A percentile compares a stretch with the other conserved stretches of the same genome.
Evolutionary conservation across 2,113 vertebrate genomes (phyloP).

Genomic region (Neolamprologus sp.): DNA sequence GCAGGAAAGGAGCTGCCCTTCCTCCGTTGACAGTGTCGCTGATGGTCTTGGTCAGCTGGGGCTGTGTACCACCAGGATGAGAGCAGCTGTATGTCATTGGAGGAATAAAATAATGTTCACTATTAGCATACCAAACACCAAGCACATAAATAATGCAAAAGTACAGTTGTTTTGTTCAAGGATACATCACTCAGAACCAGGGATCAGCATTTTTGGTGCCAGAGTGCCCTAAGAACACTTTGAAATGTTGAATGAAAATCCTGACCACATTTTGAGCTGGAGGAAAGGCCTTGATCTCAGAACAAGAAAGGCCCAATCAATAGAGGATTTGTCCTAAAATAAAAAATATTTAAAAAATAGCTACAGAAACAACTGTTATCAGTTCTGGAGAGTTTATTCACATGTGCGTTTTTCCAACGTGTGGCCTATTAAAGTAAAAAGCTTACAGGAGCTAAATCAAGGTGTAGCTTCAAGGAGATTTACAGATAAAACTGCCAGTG

Average conservation of each 20-base stretch:
- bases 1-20: background rate
- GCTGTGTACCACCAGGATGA: background rate
- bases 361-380: background rate
- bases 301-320: conserved; percentile 34
- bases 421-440: background rate
- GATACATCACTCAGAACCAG: conserved; percentile 35
- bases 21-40: background rate
- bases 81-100: conserved; percentile 17
- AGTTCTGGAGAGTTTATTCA: background rate
- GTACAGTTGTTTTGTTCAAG: conserved; percentile 34
- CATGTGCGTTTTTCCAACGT: background rate
- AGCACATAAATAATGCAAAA: conserved; percentile 52
- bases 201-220: conserved; percentile 52
- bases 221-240: conserved; percentile 22
- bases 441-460: background rate
- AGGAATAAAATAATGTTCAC: background rate
- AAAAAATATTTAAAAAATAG: background rate
- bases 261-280: conserved; percentile 29
- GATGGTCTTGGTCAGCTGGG: background rate
- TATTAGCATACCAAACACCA: conserved; percentile 45
- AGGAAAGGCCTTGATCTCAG: conserved; percentile 35
- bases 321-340: conserved; percentile 1
- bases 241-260: conserved; percentile 43
- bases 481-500: background rate
- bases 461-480: background rate